Percentiles rank a stretch among this genome's conserved stretches.
Conservation (phyloP, 2,888 invertebrate genomes). For the Volucella inflata region DNA sequence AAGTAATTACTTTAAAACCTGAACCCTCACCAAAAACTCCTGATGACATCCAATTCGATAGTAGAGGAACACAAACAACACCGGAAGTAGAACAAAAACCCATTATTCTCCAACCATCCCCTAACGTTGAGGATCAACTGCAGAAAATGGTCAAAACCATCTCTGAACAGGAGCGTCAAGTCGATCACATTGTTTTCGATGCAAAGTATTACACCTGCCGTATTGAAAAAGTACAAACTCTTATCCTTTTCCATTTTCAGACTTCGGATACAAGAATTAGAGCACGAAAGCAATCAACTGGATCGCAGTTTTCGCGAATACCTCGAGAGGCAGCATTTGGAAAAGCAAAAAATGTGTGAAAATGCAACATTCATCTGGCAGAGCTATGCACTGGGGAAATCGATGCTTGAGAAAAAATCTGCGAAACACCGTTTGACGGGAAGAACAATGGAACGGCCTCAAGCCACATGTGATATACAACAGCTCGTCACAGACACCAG, state of each 20-base stretch:
- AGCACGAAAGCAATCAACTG: constrained; percentile 81
- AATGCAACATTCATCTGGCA: constrained; percentile 74
- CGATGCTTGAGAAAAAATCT: constrained; percentile 63
- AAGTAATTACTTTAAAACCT: constrained; percentile 3
- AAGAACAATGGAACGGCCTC: neutral
- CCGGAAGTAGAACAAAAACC: neutral
- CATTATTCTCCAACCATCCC: neutral
- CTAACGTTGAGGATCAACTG: constrained; percentile 40
- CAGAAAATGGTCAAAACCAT: constrained; percentile 74
- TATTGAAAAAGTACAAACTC: neutral
- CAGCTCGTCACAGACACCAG: constrained; percentile 11
- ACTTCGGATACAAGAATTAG: constrained; percentile 81
- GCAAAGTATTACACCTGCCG: constrained; percentile 77
- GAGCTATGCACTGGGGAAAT: constrained; percentile 75
- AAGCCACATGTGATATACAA: neutral
- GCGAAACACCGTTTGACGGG: constrained; percentile 16
- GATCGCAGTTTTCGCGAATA: constrained; percentile 81
- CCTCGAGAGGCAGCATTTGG: constrained; percentile 78
- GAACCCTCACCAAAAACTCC: neutral
- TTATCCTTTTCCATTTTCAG: constrained; percentile 73
- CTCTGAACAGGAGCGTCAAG: constrained; percentile 77
- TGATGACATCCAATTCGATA: constrained; percentile 5
- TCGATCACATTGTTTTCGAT: constrained; percentile 79
- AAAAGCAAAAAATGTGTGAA: constrained; percentile 72
- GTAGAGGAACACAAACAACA: constrained; percentile 39